Conservation (phyloP, 1,140 invertebrate species). For the Lepidurus couesii region DNA sequence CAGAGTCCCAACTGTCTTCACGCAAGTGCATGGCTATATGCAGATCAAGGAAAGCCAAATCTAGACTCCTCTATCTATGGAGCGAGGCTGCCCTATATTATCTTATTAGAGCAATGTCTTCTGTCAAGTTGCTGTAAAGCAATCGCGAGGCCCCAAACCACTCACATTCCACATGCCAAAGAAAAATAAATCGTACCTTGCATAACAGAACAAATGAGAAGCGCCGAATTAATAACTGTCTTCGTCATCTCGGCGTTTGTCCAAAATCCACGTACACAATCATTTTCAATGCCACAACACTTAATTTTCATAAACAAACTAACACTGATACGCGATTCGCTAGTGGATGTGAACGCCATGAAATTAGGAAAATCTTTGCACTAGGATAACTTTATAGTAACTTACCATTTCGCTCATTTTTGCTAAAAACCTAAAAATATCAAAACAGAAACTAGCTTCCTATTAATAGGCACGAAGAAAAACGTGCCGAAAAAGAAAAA, state of each 20-base stretch:
- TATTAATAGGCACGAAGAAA: background rate
- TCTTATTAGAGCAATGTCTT: background rate
- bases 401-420: no score
- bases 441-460: no score
- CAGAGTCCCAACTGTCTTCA: slow-evolving; percentile 4
- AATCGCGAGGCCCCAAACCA: background rate
- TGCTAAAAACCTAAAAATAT: no score
- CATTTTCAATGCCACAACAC: background rate
- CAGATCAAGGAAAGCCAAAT: slow-evolving; percentile 21
- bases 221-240: background rate
- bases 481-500: background rate
- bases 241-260: background rate
- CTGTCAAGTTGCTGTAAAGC: background rate
- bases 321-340: background rate
- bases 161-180: background rate
- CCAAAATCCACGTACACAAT: background rate
- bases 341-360: background rate
- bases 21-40: slow-evolving; percentile 21
- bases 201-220: background rate
- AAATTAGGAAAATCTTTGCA: no score
- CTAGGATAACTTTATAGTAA: no score
- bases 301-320: background rate
- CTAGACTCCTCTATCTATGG: background rate
- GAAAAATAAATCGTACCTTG: background rate
- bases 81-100: slow-evolving; percentile 15